Base-by-base conservation (phyloP, 2,888 invertebrate genomes). In the Tinea pellionella region DNA sequence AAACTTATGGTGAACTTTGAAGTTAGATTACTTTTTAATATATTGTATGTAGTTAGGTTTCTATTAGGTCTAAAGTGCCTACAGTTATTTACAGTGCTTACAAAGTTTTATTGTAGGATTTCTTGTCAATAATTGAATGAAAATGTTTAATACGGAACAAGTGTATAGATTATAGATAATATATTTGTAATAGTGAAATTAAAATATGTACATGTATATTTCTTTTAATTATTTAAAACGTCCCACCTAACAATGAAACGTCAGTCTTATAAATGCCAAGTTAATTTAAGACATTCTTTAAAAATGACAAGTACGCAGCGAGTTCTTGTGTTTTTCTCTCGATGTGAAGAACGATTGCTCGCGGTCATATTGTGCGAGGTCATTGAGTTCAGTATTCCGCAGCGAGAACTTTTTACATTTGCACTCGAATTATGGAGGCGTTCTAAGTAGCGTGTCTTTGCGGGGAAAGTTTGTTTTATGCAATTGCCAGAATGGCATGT, bases 401-500 rank as follows among this genome's bases (percentile, higher is more conserved):
- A 13, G 47, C 47, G 47, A 47, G 47, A 47, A 47, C 47, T 55
- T 55, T 55, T 55, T 55, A 55, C 55, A 6, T 47, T 47, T 47
- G 47, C 47, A 47, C 16, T 47, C 47, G 13, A 16, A 47, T 47
- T 47, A 53, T 53, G 53, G 18, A 32, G 57, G 16, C 32, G 32
- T 57, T 57, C 57, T 57, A 57, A 57, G 57, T 57, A 57, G 32
- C 63, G 61, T 62, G 59, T 42, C 16, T 16, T 19, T 13, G 24
- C 64, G 67, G 83, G 76, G 86, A 85, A 87, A 87, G 86, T 85
- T 62, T 62, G 62, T 61, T 61, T 62, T 75, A 74, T 70, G 43
- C 42, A 18, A 59, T 59, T 47, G 70, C 68, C 68, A 75, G 80
- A 78, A 78, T 78, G 77, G 73, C 70, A 78, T 77, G 73, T 77